Evolutionary conservation across 2,888 invertebrate species (phyloP).

Genomic region (Nephrocerus scutellatus): DNA sequence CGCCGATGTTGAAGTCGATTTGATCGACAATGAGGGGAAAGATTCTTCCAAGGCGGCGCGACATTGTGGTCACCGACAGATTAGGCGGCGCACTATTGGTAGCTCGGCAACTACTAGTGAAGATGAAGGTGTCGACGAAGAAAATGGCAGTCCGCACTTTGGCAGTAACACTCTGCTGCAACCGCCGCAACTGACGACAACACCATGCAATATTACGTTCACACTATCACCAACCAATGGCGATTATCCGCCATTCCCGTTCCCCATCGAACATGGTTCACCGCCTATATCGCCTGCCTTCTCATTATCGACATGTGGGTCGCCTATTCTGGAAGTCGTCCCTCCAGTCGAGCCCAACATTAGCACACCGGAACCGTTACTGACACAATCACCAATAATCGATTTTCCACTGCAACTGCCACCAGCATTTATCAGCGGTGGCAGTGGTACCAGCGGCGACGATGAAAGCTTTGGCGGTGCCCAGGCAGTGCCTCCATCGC

Average conservation of each 20-base stretch:
- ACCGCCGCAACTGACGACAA: constrained; percentile 44
- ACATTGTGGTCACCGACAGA: constrained; percentile 34
- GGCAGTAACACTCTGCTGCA: constrained; percentile 49
- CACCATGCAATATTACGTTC: constrained; percentile 57
- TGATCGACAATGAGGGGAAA: constrained; percentile 11
- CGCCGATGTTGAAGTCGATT: background rate
- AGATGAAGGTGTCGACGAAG: constrained; percentile 48
- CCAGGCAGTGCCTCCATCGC: constrained; percentile 32
- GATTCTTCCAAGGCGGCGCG: constrained; percentile 38
- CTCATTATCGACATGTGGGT: constrained; percentile 39
- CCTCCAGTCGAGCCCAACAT: constrained; percentile 33
- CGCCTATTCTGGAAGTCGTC: constrained; percentile 36
- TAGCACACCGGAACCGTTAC: constrained; percentile 24
- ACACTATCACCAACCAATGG: constrained; percentile 55
- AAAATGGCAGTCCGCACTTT: constrained; percentile 47
- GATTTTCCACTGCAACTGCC: constrained; percentile 28
- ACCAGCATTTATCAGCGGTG: constrained; percentile 19
- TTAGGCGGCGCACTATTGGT: constrained; percentile 39
- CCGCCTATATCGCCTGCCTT: constrained; percentile 35
- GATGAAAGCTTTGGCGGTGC: constrained; percentile 28
- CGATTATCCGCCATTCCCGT: constrained; percentile 44
- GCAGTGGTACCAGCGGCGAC: constrained; percentile 16
- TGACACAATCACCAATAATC: constrained; percentile 21
- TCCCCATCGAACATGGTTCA: constrained; percentile 39
- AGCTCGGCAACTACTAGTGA: constrained; percentile 46